These are phyloP conservation scores for Idaea dimidiata DNA, from an alignment of 2,888 invertebrate genomes.

Conservation along the genomic window DNA sequence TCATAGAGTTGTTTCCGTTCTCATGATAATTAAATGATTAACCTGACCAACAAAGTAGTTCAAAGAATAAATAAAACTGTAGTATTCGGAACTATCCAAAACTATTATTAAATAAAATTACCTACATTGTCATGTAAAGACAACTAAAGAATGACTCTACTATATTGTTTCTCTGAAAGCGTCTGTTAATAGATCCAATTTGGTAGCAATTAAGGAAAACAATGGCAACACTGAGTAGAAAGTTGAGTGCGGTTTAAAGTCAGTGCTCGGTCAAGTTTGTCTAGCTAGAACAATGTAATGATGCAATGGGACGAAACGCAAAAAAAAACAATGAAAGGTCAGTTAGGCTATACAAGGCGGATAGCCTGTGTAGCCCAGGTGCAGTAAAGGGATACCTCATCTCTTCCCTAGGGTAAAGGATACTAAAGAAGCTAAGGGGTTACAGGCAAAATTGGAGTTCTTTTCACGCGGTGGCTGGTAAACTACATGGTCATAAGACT, in stretches of 20 bases:
- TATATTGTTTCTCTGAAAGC: not conserved
- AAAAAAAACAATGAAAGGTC: conserved; percentile 11
- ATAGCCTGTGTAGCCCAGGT: too few relatives aligned
- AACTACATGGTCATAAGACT: too few relatives aligned
- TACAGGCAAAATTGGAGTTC: too few relatives aligned
- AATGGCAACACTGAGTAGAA: not conserved
- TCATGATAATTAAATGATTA: too few relatives aligned
- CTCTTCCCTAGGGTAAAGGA: too few relatives aligned
- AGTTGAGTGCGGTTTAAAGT: not conserved
- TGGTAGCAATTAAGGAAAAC: not conserved
- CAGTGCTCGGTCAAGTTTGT: not conserved
- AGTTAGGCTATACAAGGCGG: conserved; percentile 9
- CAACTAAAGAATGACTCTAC: not conserved
- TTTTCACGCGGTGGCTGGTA: too few relatives aligned
- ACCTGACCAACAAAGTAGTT: too few relatives aligned
- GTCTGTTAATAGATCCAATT: not conserved
- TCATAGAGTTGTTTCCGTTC: too few relatives aligned
- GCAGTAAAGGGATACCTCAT: too few relatives aligned
- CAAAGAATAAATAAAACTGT: too few relatives aligned
- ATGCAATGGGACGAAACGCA: not conserved
- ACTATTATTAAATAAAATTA: not conserved
- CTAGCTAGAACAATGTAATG: not conserved
- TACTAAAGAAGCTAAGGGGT: too few relatives aligned
- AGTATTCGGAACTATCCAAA: not conserved
- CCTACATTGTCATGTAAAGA: not conserved